Evolutionary conservation across 2,888 invertebrate genomes (phyloP), one percentile per base, ranked within the genome.

Genomic region (Drosophila multiciliata): DNA sequence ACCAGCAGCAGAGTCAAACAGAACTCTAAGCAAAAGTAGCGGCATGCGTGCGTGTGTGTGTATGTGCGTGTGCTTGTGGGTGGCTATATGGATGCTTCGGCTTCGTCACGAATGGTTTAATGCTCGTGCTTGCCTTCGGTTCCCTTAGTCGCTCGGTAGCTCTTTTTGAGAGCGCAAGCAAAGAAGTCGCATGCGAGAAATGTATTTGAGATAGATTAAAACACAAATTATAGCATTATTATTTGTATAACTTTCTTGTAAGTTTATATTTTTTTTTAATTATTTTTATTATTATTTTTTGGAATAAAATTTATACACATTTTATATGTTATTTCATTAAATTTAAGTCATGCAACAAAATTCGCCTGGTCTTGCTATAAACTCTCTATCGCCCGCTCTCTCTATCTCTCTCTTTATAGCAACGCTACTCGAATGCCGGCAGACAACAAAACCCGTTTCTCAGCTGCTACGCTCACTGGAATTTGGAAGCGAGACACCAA

Each of bases 141-240:
- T 73, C 33, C 61, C 59, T 52, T 8, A 5, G 20, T 26, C 29
- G 50, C 9, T 66, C 52, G 69, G 7, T 35, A 26, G 11, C 42
- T 8, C 23, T 23, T 23, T 15, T 33, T 45, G n/a, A 68, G 73
- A 68, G 64, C 26, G 80, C 20, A 15, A n/a, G 20, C 17, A 33
- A 6, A 35, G 11, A 42, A 55, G 73, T 83, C 81, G 83, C 83
- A 88, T 84, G 83, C 86, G 83, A 84, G 42, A 86, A 69, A 42
- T 64, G 15, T 15, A 7, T 9, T 3, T 1, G 2, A 9, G 7
- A 0, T 8, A 20, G 4, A 33, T 33, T 3, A 42, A 23, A 45
- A 20, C 6, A 17, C 11, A 53, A 26, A 45, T 29, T 1, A 23
- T 20, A 1, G 1, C 17, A 26, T 0, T 4, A 1, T 11, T n/a